Conservation (phyloP, 2,113 vertebrate genomes). For the Nyctibius bracteatus region DNA sequence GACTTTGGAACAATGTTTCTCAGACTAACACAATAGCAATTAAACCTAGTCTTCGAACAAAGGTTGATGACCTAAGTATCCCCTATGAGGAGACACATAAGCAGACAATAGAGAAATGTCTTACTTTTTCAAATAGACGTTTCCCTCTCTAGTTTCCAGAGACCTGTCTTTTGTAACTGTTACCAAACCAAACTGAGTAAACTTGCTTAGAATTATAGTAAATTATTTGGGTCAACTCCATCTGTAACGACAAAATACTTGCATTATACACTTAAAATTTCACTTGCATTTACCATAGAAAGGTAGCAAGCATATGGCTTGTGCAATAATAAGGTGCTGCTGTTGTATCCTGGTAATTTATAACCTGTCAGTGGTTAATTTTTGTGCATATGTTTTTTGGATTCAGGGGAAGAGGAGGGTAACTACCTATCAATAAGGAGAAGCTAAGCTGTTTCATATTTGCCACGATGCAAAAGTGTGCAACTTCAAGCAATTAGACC, state of each 20-base stretch:
- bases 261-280: neutral
- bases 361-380: neutral
- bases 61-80: neutral
- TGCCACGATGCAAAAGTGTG: neutral
- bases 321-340: neutral
- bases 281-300: neutral
- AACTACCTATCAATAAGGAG: neutral
- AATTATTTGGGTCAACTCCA: neutral
- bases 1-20: neutral
- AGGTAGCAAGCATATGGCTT: neutral
- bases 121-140: neutral
- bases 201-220: neutral
- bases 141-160: neutral
- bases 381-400: neutral
- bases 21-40: neutral
- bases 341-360: neutral
- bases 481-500: neutral
- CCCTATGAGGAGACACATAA: rapidly evolving
- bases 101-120: neutral
- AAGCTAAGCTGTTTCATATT: neutral
- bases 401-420: rapidly evolving
- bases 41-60: neutral
- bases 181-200: neutral
- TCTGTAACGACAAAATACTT: neutral
- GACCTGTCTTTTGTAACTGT: neutral